Percentiles rank a stretch among this genome's conserved stretches.
Conservation (phyloP, 1,140 invertebrate genomes). For the Sinonovacula constricta region DNA sequence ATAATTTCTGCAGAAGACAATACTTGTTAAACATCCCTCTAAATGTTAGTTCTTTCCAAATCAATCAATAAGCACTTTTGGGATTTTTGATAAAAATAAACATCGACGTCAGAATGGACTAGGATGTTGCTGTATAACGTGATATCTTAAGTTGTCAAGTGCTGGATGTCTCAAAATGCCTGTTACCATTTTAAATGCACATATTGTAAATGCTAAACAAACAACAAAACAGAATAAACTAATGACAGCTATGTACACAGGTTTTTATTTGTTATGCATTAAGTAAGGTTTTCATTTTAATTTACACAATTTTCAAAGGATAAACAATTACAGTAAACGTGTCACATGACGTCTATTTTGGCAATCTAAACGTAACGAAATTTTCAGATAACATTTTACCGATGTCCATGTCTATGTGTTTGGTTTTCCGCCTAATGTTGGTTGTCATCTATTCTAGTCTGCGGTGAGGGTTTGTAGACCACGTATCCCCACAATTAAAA, state of each 20-base stretch:
- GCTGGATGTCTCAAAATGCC: slow-evolving; percentile 8
- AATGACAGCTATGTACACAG: not conserved
- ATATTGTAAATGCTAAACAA: not conserved
- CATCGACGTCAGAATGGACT: too few species aligned
- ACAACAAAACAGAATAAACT: not conserved
- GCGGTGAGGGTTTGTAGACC: not conserved
- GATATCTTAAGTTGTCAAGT: not conserved
- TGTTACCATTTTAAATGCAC: not conserved
- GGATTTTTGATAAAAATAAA: too few species aligned
- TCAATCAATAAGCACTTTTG: too few species aligned
- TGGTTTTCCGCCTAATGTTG: slow-evolving; percentile 1
- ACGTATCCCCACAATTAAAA: slow-evolving; percentile 12
- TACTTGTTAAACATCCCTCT: too few species aligned
- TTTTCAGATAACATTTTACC: not conserved
- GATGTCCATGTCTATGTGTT: not conserved
- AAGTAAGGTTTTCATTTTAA: not conserved
- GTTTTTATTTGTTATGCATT: not conserved
- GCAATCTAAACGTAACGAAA: not conserved
- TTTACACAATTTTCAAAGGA: not conserved
- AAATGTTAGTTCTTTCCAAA: too few species aligned
- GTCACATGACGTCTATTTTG: not conserved
- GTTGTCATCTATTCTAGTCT: slow-evolving; percentile 2
- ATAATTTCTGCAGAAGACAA: too few species aligned
- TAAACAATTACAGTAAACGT: not conserved
- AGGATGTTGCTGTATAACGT: too few species aligned